These are phyloP conservation scores for Bucorvus abyssinicus DNA, from an alignment of 2,797 vertebrate species.

Conservation along the genomic window DNA sequence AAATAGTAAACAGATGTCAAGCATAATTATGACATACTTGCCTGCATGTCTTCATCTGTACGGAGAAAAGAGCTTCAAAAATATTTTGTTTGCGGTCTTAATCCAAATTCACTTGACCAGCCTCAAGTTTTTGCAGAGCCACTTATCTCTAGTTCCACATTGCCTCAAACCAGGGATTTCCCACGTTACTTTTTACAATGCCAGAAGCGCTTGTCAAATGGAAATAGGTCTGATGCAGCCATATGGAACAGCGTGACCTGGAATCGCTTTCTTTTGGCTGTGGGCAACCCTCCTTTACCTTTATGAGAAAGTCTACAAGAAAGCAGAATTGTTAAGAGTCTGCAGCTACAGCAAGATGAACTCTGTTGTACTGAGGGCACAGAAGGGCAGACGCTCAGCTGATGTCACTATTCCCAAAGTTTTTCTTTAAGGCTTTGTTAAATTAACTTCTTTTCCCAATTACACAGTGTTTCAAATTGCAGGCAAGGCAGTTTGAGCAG, in stretches of 20 bases:
- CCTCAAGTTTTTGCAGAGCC: constrained; percentile 22
- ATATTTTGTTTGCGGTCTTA: constrained; percentile 20
- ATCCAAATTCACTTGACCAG: constrained; percentile 36
- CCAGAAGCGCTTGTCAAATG: constrained; percentile 31
- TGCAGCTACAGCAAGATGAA: neutral
- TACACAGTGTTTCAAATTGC: neutral
- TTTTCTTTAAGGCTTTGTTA: neutral
- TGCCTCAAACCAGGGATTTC: constrained; percentile 55
- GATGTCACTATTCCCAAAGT: neutral
- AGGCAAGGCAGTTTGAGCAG: neutral
- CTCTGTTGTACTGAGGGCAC: neutral
- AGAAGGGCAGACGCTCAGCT: neutral
- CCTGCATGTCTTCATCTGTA: neutral
- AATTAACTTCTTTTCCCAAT: neutral
- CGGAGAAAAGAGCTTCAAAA: constrained; percentile 7
- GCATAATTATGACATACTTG: constrained; percentile 4
- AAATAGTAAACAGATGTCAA: constrained; percentile 12
- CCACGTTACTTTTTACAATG: constrained; percentile 18
- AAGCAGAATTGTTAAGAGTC: neutral
- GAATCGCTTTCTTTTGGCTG: constrained; percentile 13
- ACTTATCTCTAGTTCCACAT: constrained; percentile 21
- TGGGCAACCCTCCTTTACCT: neutral
- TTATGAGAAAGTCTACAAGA: neutral
- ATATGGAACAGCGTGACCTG: neutral
- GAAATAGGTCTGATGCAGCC: constrained; percentile 19